A percentile compares a stretch with the other conserved stretches of the same genome.
phyloP scores from a whole-genome alignment of 1,140 invertebrate species.

The Sycobia sp. region DNA sequence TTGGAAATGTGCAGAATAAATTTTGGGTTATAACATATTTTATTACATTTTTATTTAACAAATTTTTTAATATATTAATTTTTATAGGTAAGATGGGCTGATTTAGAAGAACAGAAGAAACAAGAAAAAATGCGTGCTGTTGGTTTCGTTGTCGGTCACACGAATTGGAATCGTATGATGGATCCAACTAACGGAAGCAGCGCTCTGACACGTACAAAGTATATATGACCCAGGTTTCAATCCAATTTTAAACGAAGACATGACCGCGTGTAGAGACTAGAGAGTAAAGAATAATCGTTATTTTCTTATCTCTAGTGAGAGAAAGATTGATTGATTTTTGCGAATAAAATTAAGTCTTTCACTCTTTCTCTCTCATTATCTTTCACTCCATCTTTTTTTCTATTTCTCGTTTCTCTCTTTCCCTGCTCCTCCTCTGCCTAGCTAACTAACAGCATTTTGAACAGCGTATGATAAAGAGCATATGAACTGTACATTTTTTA shows the following conservation, averaged over 20 bases:
- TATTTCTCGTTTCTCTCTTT: too few relatives aligned
- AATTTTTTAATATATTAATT: slow-evolving; percentile 12
- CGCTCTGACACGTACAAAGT: slow-evolving; percentile 92
- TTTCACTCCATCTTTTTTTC: neutral
- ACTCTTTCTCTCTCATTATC: neutral
- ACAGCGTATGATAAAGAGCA: too few relatives aligned
- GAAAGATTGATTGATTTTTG: neutral
- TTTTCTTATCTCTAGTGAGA: neutral
- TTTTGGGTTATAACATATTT: too few relatives aligned
- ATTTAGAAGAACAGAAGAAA: slow-evolving; percentile 87
- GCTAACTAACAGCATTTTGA: too few relatives aligned
- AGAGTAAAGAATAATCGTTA: slow-evolving; percentile 1
- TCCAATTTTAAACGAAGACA: slow-evolving; percentile 30
- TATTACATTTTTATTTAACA: neutral
- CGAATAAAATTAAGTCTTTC: neutral
- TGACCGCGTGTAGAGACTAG: neutral
- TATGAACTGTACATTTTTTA: slow-evolving; percentile 27
- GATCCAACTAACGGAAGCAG: slow-evolving; percentile 86
- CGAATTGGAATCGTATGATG: slow-evolving; percentile 92
- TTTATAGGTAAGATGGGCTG: slow-evolving; percentile 93
- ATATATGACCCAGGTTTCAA: slow-evolving; percentile 66
- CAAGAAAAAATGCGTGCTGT: slow-evolving; percentile 91
- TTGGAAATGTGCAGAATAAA: too few relatives aligned
- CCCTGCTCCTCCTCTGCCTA: too few relatives aligned
- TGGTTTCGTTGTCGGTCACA: slow-evolving; percentile 94